Evolutionary conservation across 2,888 invertebrate species (phyloP).

Genomic region (Fabriciana adippe): DNA sequence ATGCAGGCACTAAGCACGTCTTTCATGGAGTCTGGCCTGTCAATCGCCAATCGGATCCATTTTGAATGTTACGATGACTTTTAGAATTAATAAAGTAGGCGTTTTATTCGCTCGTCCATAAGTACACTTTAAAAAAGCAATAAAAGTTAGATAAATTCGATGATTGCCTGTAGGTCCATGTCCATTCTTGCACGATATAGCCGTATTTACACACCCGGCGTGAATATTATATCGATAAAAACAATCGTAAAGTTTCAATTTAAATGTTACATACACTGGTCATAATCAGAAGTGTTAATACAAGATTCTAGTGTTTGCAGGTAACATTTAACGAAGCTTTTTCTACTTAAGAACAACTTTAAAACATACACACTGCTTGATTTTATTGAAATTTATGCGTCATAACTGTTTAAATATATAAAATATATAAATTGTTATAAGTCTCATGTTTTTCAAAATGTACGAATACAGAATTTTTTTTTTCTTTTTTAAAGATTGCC

Average conservation of each 20-base stretch:
- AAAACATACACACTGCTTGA: no score
- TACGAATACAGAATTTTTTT: no score
- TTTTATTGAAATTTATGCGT: no score
- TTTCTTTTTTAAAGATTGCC: no score
- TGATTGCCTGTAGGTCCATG: constrained; percentile 43
- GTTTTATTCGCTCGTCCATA: constrained; percentile 31
- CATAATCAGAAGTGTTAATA: constrained; percentile 40
- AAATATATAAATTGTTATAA: no score
- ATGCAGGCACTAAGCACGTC: constrained; percentile 3
- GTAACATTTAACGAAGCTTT: background rate
- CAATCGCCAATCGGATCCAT: constrained; percentile 29
- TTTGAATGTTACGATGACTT: constrained; percentile 27
- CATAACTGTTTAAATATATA: no score
- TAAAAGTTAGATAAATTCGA: constrained; percentile 55
- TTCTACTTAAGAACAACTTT: no score
- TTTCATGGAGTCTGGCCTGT: constrained; percentile 19
- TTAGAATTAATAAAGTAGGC: constrained; percentile 30
- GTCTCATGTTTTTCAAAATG: no score
- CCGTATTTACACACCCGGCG: constrained; percentile 54
- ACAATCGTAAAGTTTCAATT: constrained; percentile 68
- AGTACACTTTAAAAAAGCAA: constrained; percentile 25
- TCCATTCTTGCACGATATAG: constrained; percentile 52
- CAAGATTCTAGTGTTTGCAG: constrained; percentile 1
- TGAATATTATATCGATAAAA: constrained; percentile 60
- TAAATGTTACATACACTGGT: constrained; percentile 57